phyloP scores from a whole-genome alignment of 92 coral and sea anemone genomes.

The Siderastrea radians region DNA sequence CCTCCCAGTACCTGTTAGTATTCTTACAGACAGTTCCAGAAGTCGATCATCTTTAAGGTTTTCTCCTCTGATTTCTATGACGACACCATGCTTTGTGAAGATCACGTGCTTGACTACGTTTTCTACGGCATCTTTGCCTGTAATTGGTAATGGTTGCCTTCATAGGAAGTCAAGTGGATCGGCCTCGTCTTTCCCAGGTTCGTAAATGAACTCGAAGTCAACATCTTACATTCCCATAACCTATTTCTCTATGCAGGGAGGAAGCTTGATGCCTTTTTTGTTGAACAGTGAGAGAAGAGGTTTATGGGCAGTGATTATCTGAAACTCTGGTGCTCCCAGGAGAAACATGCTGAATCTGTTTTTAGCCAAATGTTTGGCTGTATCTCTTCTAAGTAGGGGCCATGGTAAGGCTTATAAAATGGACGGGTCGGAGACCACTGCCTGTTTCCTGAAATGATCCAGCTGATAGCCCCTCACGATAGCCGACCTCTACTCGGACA shows the following conservation, averaged over 20 bases:
- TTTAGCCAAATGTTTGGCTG: slow-evolving; percentile 23
- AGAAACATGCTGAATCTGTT: background rate
- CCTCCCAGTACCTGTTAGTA: background rate
- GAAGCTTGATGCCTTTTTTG: background rate
- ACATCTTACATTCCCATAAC: slow-evolving; percentile 48
- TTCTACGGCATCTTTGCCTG: slow-evolving; percentile 47
- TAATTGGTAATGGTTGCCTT: slow-evolving; percentile 69
- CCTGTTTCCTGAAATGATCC: background rate
- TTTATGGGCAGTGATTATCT: background rate
- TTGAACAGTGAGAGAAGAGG: background rate
- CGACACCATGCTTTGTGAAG: slow-evolving; percentile 38
- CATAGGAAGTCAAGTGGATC: slow-evolving; percentile 64
- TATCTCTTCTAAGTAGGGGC: slow-evolving; percentile 58
- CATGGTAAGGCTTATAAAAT: slow-evolving; percentile 60
- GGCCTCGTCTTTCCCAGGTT: slow-evolving; percentile 59
- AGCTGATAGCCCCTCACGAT: background rate
- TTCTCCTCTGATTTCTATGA: slow-evolving; percentile 34
- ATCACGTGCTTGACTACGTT: slow-evolving; percentile 19
- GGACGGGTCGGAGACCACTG: background rate
- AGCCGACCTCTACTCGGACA: background rate
- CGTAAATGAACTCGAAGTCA: slow-evolving; percentile 56
- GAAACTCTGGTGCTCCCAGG: background rate
- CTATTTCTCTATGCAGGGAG: background rate
- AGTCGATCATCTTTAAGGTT: background rate
- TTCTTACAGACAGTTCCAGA: background rate